phyloP scores from a whole-genome alignment of 1,140 invertebrate genomes.

The Gryon sp. region DNA sequence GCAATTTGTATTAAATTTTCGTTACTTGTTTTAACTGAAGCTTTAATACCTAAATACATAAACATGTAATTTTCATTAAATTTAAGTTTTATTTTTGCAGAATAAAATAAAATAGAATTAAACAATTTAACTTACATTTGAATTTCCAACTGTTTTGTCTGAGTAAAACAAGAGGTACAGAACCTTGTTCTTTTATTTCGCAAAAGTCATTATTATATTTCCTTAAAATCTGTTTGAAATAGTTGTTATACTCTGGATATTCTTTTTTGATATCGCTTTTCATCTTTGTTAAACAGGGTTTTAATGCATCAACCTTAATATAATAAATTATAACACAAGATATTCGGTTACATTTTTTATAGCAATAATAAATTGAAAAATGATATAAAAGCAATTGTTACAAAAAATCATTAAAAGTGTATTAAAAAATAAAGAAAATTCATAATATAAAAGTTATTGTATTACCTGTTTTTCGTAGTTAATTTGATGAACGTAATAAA shows the following conservation, averaged over 20 bases:
- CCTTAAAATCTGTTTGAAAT: not conserved
- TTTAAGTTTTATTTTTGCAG: too few relatives aligned
- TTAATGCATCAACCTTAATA: not conserved
- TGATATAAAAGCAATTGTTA: too few relatives aligned
- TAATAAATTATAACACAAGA: too few relatives aligned
- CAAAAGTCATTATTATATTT: not conserved
- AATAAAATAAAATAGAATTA: too few relatives aligned
- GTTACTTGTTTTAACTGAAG: not conserved
- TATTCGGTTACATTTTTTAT: too few relatives aligned
- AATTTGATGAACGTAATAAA: too few relatives aligned
- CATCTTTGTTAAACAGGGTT: not conserved
- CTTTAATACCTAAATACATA: not conserved
- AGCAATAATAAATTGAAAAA: too few relatives aligned
- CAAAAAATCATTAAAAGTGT: too few relatives aligned
- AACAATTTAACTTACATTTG: conserved; percentile 2
- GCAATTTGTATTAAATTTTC: not conserved
- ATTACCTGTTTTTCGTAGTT: too few relatives aligned
- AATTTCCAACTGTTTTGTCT: conserved; percentile 1
- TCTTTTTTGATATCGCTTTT: not conserved
- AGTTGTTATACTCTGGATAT: not conserved
- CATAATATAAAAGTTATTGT: too few relatives aligned
- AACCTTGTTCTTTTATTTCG: not conserved
- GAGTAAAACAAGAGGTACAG: not conserved
- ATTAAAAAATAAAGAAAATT: too few relatives aligned
- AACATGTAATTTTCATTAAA: not conserved